phyloP scores from a whole-genome alignment of 1,140 invertebrate species.

The Pseudomyrmex sp. region DNA sequence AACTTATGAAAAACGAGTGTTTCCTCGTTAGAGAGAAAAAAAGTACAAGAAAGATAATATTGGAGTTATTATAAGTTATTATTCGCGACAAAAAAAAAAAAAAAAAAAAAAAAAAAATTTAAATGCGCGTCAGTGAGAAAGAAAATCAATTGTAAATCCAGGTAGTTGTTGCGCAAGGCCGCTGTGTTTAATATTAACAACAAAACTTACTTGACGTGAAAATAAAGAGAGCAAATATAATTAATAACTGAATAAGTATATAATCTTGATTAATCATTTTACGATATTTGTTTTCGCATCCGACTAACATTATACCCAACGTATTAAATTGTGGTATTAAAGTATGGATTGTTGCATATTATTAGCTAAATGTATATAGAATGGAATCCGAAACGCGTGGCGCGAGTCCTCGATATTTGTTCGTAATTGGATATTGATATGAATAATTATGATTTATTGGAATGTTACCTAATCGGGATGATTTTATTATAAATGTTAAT shows the following conservation, averaged over 20 bases:
- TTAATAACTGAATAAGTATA: neutral
- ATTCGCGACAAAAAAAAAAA: neutral
- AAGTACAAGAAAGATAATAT: neutral
- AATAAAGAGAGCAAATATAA: slow-evolving; percentile 7
- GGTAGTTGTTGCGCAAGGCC: no score
- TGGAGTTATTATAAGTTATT: neutral
- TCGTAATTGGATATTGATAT: slow-evolving; percentile 45
- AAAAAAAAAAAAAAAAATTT: neutral
- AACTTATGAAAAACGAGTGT: slow-evolving; percentile 52
- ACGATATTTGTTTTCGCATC: neutral
- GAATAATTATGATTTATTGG: slow-evolving; percentile 54
- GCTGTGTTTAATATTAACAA: neutral
- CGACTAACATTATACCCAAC: neutral
- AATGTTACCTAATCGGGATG: slow-evolving; percentile 23
- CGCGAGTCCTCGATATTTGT: slow-evolving; percentile 21
- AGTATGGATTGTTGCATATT: slow-evolving; percentile 36
- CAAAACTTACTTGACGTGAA: neutral
- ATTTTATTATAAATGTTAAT: slow-evolving; percentile 50
- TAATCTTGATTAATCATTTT: slow-evolving; percentile 19
- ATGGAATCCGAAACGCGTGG: slow-evolving; percentile 20
- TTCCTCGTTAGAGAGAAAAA: neutral
- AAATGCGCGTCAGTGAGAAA: no score
- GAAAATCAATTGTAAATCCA: no score
- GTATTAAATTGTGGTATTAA: slow-evolving; percentile 36
- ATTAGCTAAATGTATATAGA: neutral